These are phyloP conservation scores for Thomomys bottae DNA, from an alignment of 2,113 vertebrate genomes.

Conservation along the genomic window DNA sequence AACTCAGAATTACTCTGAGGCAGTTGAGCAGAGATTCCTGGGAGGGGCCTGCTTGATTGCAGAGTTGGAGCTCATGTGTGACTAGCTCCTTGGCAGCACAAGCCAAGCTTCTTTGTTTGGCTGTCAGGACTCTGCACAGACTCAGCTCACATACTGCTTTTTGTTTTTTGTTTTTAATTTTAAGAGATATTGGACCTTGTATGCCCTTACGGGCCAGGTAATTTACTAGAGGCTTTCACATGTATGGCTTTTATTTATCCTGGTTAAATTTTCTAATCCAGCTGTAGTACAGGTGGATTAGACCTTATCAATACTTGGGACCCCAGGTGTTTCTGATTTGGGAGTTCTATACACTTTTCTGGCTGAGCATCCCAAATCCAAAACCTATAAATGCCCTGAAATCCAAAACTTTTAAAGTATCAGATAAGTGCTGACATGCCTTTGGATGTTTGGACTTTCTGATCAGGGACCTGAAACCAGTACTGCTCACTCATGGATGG, in stretches of 20 bases:
- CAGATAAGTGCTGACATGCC: background rate
- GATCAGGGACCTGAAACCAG: background rate
- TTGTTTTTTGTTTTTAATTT: slow-evolving; percentile 48
- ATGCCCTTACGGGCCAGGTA: background rate
- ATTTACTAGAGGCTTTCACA: background rate
- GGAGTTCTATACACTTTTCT: background rate
- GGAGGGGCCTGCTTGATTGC: background rate
- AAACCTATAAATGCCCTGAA: background rate
- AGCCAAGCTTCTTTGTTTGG: slow-evolving; percentile 46
- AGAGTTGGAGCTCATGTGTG: slow-evolving; percentile 26
- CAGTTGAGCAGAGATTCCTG: background rate
- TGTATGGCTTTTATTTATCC: background rate
- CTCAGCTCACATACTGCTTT: background rate
- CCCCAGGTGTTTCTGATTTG: background rate
- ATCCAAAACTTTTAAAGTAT: background rate
- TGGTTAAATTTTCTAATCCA: background rate
- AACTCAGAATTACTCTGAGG: slow-evolving; percentile 8
- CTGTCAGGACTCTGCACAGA: background rate
- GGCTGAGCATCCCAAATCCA: background rate
- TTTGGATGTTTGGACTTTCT: background rate
- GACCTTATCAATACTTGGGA: background rate
- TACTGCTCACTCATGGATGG: background rate
- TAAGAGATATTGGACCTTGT: background rate
- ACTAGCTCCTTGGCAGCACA: slow-evolving; percentile 25
- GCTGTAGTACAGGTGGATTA: background rate